Percentiles rank a stretch among this genome's conserved stretches.
These are phyloP conservation scores for Hypotaenidia philippensis DNA, from an alignment of 2,797 vertebrate genomes.

Conservation along the genomic window DNA sequence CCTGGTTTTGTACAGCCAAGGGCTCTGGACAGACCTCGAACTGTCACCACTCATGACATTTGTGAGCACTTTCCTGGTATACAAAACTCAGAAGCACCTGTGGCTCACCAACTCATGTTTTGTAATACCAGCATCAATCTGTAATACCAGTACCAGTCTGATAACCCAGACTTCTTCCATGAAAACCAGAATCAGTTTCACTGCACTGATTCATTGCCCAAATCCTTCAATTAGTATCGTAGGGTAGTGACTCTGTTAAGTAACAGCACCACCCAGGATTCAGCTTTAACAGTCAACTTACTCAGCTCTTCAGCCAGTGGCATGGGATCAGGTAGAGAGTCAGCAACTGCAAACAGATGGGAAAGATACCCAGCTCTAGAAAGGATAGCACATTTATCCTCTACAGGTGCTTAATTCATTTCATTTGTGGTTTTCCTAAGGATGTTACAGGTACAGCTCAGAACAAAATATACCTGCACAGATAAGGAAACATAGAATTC, in stretches of 20 bases:
- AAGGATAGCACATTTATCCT: conserved; percentile 14
- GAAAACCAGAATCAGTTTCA: background rate
- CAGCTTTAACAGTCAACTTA: background rate
- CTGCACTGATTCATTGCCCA: background rate
- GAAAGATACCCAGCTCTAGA: background rate
- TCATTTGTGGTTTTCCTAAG: conserved; percentile 2
- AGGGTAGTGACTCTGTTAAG: background rate
- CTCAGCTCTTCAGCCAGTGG: background rate
- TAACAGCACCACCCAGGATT: background rate
- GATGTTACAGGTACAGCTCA: background rate
- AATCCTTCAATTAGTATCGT: background rate
- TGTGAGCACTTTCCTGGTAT: background rate
- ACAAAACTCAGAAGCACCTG: background rate
- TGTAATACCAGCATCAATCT: background rate
- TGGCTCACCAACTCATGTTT: background rate
- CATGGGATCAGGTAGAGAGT: background rate
- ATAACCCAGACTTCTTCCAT: background rate
- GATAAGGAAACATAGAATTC: background rate
- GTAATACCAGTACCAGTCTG: background rate
- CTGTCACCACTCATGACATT: background rate
- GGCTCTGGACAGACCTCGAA: background rate
- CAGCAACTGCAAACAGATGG: conserved; percentile 52
- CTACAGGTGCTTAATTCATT: background rate
- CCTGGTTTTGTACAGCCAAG: background rate
- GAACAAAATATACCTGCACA: background rate